These are phyloP conservation scores for Hydropotes inermis DNA, from an alignment of 2,113 vertebrate genomes.

Conservation along the genomic window DNA sequence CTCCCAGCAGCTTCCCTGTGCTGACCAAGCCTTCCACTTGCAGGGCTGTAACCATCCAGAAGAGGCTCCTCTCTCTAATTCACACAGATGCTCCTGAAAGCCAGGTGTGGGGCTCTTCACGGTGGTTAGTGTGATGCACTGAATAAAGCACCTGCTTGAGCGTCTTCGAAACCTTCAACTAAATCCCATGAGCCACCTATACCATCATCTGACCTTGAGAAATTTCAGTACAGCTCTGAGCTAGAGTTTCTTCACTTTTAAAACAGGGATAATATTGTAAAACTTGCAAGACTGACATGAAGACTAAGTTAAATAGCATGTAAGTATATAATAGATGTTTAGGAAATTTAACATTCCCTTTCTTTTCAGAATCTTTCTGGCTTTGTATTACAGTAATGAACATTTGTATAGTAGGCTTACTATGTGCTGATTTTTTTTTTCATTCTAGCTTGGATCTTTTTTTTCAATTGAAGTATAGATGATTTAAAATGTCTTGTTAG, in stretches of 20 bases:
- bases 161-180: not conserved
- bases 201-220: not conserved
- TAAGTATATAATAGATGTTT: not conserved
- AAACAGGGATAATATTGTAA: not conserved
- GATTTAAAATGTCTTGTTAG: not conserved
- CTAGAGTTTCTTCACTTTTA: not conserved
- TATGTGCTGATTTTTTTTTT: not conserved
- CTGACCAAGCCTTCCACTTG: not conserved
- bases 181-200: not conserved
- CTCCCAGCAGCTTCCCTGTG: not conserved
- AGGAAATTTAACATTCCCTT: not conserved
- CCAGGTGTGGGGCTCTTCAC: rapidly evolving
- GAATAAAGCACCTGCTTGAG: not conserved
- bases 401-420: not conserved
- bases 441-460: not conserved
- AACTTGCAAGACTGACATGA: not conserved
- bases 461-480: not conserved
- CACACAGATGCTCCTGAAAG: not conserved
- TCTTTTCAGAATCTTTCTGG: not conserved
- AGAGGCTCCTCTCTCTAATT: not conserved
- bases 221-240: not conserved
- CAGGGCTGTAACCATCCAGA: not conserved
- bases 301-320: not conserved
- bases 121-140: not conserved
- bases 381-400: not conserved